Percentiles rank a stretch among this genome's conserved stretches.
Conservation (phyloP, 92 coral and sea anemone species). For the Epizoanthus ramosus region DNA sequence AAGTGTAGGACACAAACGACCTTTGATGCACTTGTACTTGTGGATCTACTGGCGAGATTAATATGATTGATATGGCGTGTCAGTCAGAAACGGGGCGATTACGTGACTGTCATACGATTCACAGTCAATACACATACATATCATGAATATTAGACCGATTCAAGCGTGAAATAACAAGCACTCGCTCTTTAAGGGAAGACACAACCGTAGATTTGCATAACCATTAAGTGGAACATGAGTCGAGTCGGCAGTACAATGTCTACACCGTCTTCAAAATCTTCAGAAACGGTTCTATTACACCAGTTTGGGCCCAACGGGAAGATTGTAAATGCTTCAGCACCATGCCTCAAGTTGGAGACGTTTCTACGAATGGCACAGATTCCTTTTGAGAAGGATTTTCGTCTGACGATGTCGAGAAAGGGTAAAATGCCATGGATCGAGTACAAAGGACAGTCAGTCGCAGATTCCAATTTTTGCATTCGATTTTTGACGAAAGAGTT, state of each 20-base stretch:
- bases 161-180: slow-evolving; percentile 19
- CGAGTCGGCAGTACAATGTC: slow-evolving; percentile 12
- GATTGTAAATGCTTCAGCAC: slow-evolving; percentile 69
- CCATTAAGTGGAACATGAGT: slow-evolving; percentile 3
- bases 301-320: slow-evolving; percentile 44
- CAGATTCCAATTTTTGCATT: slow-evolving; percentile 90
- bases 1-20: no score
- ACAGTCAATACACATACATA: background rate
- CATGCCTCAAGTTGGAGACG: slow-evolving; percentile 84
- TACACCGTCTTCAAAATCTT: background rate
- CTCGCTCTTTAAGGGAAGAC: background rate
- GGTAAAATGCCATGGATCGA: slow-evolving; percentile 94
- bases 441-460: slow-evolving; percentile 68
- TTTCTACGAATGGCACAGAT: slow-evolving; percentile 86
- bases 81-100: background rate
- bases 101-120: background rate
- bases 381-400: slow-evolving; percentile 72
- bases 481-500: slow-evolving; percentile 84
- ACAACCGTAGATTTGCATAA: slow-evolving; percentile 10
- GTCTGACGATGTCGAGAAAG: slow-evolving; percentile 70
- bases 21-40: no score
- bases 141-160: background rate
- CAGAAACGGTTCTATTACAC: slow-evolving; percentile 55
- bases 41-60: background rate
- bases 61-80: background rate